Evolutionary conservation across 1,140 invertebrate genomes (phyloP).

Genomic region (Heliconius eleuchia): DNA sequence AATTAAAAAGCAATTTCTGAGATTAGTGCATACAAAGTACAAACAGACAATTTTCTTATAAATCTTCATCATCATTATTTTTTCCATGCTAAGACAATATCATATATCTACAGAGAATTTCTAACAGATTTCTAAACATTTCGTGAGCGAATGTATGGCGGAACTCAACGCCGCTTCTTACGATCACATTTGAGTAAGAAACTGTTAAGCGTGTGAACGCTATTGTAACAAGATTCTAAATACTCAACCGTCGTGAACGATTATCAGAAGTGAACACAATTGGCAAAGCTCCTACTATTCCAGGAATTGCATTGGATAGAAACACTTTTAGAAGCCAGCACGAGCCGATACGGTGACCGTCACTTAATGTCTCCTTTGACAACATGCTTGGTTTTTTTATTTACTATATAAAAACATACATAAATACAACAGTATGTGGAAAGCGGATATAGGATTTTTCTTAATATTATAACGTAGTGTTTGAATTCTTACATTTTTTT

Average conservation of each 20-base stretch:
- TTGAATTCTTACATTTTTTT: too few species aligned
- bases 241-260: constrained; percentile 21
- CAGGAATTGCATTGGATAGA: constrained; percentile 33
- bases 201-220: background rate
- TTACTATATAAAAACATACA: background rate
- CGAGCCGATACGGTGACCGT: constrained; percentile 6
- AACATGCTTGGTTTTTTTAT: background rate
- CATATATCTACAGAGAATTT: too few species aligned
- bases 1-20: too few species aligned
- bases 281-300: constrained; percentile 46
- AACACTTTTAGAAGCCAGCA: constrained; percentile 33
- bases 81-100: too few species aligned
- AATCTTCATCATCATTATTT: too few species aligned
- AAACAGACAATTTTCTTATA: too few species aligned
- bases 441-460: too few species aligned
- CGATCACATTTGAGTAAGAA: background rate
- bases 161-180: too few species aligned
- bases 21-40: too few species aligned
- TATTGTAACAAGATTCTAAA: background rate
- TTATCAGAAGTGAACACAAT: constrained; percentile 41
- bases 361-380: background rate
- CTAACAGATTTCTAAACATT: too few species aligned
- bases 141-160: too few species aligned
- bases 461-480: too few species aligned
- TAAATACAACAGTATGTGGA: background rate